Percentiles rank a stretch among this genome's conserved stretches.
phyloP scores from a whole-genome alignment of 2,797 vertebrate species.

The Onychomys arenicola region DNA sequence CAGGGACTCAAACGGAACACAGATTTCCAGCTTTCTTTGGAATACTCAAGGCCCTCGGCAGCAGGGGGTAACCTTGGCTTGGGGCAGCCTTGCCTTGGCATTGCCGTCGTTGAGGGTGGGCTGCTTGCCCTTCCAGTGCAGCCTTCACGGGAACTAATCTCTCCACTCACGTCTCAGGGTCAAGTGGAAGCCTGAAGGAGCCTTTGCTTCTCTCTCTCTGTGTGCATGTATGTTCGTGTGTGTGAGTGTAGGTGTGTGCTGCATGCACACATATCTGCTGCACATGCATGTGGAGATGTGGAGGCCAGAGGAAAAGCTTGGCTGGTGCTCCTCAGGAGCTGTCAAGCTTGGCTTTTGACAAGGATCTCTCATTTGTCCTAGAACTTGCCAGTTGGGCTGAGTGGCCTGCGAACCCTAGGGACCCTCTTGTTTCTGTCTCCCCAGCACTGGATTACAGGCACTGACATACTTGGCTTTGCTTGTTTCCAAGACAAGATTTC shows the following conservation, averaged over 20 bases:
- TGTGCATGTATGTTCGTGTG: neutral
- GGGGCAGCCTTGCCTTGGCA: neutral
- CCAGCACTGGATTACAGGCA: neutral
- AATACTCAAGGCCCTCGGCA: neutral
- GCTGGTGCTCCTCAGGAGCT: neutral
- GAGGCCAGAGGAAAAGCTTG: neutral
- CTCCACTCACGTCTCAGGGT: neutral
- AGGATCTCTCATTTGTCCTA: neutral
- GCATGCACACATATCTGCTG: neutral
- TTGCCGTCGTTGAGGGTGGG: neutral
- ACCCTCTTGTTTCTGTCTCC: neutral
- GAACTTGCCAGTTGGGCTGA: neutral
- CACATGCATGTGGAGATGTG: neutral
- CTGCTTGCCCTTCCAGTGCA: neutral
- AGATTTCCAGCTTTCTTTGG: neutral
- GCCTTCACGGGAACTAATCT: neutral
- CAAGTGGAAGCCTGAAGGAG: neutral
- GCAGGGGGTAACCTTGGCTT: neutral
- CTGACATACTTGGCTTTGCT: neutral
- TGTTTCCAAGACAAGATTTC: too few species aligned
- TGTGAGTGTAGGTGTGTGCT: too few species aligned
- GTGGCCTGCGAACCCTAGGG: neutral
- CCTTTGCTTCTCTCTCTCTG: neutral
- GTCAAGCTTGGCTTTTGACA: neutral
- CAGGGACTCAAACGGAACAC: neutral